These are phyloP conservation scores for Rhinopomastus cyanomelas DNA, from an alignment of 2,113 vertebrate species.

Conservation along the genomic window DNA sequence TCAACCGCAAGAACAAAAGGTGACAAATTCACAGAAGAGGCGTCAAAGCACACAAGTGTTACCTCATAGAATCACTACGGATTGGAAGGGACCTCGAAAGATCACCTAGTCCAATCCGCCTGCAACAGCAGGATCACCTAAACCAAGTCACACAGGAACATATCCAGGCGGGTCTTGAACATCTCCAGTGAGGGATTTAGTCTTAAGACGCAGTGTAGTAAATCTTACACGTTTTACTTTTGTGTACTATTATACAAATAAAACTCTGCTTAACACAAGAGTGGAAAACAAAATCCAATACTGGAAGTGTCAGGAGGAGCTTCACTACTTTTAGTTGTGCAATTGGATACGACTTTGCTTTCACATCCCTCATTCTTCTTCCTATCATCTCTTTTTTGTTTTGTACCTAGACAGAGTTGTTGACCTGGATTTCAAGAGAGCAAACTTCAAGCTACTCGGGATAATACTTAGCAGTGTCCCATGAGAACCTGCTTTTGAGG, in stretches of 20 bases:
- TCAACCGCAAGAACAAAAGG: slow-evolving; percentile 28
- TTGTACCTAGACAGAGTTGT: neutral
- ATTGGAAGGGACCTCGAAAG: too few relatives aligned
- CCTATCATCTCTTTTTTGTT: neutral
- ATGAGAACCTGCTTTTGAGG: neutral
- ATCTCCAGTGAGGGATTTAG: too few relatives aligned
- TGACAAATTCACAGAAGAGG: neutral
- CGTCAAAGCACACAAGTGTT: neutral
- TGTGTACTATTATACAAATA: neutral
- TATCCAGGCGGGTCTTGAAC: too few relatives aligned
- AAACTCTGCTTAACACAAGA: neutral
- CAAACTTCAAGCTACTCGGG: neutral
- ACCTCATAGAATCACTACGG: too few relatives aligned
- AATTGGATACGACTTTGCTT: neutral
- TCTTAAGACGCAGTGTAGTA: neutral
- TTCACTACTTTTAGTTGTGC: neutral
- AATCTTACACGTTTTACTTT: neutral
- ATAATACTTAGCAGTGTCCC: neutral
- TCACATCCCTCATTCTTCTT: neutral
- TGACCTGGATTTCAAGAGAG: neutral
- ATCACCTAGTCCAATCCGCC: too few relatives aligned
- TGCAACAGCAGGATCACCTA: too few relatives aligned
- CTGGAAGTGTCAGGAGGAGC: neutral
- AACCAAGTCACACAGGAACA: too few relatives aligned
- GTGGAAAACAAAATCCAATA: neutral